Evolutionary conservation across 2,797 vertebrate species (phyloP).

Genomic region (Acestrorhynchus altus): DNA sequence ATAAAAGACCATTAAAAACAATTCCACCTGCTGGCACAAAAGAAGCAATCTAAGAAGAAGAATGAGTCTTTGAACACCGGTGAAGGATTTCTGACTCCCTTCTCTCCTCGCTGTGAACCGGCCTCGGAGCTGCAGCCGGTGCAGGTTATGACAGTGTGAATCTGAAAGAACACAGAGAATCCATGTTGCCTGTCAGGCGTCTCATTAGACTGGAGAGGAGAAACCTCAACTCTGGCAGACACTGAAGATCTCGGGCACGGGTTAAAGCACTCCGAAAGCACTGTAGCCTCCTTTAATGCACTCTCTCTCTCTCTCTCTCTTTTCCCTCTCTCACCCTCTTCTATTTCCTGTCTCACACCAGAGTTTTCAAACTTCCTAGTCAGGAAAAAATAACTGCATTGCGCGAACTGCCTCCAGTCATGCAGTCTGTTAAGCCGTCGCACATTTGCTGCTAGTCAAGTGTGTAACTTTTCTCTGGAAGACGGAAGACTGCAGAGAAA

Average conservation of each 20-base stretch:
- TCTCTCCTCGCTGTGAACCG: not conserved
- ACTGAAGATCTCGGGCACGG: not conserved
- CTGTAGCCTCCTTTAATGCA: not conserved
- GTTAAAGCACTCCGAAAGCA: not conserved
- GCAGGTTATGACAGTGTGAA: not conserved
- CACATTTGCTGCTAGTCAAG: conserved; percentile 39
- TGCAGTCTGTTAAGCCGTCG: conserved; percentile 32
- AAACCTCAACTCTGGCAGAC: not conserved
- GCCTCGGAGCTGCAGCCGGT: not conserved
- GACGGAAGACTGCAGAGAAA: conserved; percentile 35
- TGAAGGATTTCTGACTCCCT: not conserved
- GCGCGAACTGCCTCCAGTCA: conserved; percentile 31
- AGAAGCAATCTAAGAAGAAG: not conserved
- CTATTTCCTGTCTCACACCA: not conserved
- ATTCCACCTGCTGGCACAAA: not conserved
- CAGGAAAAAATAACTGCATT: conserved; percentile 32
- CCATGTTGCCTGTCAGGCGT: conserved; percentile 10
- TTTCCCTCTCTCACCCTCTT: too few species aligned
- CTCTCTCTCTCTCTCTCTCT: not conserved
- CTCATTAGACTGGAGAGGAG: not conserved
- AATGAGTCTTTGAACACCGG: not conserved
- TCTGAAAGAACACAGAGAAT: conserved; percentile 9
- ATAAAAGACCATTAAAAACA: not conserved
- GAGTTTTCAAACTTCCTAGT: conserved; percentile 30
- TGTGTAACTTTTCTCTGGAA: conserved; percentile 29